These are phyloP conservation scores for Nemopilema nomurai DNA, from an alignment of 30 jellyfish, hydroid and myxozoan species.

Conservation along the genomic window DNA sequence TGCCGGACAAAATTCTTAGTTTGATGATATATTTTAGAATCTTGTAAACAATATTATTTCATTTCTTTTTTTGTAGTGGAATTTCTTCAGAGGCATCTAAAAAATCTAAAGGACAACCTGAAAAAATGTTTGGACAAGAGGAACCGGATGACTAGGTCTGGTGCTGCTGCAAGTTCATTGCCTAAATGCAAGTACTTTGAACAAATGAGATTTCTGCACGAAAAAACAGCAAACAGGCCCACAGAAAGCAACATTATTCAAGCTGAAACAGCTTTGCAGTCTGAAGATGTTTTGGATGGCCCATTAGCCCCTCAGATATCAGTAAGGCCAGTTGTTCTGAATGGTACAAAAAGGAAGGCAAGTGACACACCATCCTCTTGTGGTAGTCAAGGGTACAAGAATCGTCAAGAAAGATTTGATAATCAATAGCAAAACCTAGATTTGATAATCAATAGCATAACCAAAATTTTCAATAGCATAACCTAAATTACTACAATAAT, in stretches of 20 bases:
- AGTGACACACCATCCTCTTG: slow-evolving; percentile 37
- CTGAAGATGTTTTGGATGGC: slow-evolving; percentile 42
- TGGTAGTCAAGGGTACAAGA: slow-evolving; percentile 43
- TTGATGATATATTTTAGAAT: slow-evolving; percentile 9
- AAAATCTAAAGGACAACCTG: slow-evolving; percentile 59
- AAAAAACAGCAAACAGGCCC: slow-evolving; percentile 42
- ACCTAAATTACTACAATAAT: slow-evolving; percentile 23
- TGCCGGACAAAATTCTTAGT: slow-evolving; percentile 23
- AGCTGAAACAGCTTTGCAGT: slow-evolving; percentile 42
- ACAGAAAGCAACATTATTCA: slow-evolving; percentile 42
- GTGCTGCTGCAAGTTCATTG: slow-evolving; percentile 77
- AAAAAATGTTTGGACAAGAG: slow-evolving; percentile 53
- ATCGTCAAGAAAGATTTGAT: slow-evolving; percentile 55
- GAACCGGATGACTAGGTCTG: slow-evolving; percentile 62
- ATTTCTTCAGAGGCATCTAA: slow-evolving; percentile 67
- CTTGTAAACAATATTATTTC: slow-evolving; percentile 11
- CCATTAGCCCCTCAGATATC: slow-evolving; percentile 47
- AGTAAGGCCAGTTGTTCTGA: slow-evolving; percentile 51
- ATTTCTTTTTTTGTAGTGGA: slow-evolving; percentile 36
- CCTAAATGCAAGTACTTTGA: slow-evolving; percentile 79
- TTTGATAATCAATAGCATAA: slow-evolving; percentile 16
- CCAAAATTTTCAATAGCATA: background rate
- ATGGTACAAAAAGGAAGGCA: slow-evolving; percentile 32
- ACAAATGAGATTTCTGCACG: slow-evolving; percentile 65
- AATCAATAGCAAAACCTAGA: slow-evolving; percentile 37